Evolutionary conservation across 2,797 vertebrate species (phyloP).

Genomic region (Lepus townsendii): DNA sequence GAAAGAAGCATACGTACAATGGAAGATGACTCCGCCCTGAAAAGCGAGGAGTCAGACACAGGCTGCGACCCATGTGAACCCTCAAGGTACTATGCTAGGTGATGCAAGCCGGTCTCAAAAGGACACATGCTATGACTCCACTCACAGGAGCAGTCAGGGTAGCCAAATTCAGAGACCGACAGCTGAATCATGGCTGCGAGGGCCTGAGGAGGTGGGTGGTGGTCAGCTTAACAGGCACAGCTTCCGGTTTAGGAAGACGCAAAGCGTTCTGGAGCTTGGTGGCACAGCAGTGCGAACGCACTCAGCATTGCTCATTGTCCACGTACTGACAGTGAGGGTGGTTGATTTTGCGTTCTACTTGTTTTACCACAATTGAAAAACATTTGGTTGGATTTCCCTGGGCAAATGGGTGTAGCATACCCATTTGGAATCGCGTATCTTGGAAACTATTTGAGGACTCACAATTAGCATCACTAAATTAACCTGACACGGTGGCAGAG

Average conservation of each 20-base stretch:
- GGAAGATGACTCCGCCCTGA: neutral
- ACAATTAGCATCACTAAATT: neutral
- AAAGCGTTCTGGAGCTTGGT: neutral
- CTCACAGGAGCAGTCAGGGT: neutral
- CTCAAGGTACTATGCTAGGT: neutral
- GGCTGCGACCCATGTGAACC: neutral
- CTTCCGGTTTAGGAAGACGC: neutral
- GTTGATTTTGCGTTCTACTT: neutral
- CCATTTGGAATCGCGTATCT: neutral
- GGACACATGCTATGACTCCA: neutral
- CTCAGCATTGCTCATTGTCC: neutral
- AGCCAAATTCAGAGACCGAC: neutral
- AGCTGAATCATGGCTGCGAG: neutral
- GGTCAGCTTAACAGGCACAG: neutral
- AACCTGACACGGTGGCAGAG: neutral
- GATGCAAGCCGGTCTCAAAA: neutral
- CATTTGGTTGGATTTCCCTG: neutral
- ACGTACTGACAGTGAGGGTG: neutral
- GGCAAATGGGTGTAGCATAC: neutral
- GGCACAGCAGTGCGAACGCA: neutral
- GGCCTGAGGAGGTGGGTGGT: neutral
- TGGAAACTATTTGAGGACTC: slow-evolving; percentile 1
- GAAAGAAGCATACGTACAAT: neutral
- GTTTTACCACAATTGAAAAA: slow-evolving; percentile 15
- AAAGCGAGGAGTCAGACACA: neutral